Evolutionary conservation across 2,888 invertebrate genomes (phyloP), one percentile per base, ranked within the genome.

Genomic region (Callyntrura guangdongensis): DNA sequence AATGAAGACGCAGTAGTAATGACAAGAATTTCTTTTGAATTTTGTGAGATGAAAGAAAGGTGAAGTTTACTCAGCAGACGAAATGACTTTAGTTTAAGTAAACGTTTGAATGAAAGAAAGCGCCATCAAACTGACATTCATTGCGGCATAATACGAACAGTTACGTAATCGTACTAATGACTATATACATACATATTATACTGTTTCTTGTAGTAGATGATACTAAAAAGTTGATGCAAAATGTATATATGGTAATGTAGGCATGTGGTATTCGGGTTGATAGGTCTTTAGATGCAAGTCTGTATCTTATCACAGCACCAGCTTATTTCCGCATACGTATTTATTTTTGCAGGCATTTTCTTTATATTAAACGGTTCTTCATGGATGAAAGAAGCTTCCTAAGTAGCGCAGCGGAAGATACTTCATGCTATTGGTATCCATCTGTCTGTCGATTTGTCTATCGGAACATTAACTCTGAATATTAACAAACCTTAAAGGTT

Each of bases 11-110:
- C 20, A 77, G 77, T 20, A 79, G 53, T 59, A 90, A 90, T 90
- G 90, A 82, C 82, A 81, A 74, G 90, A 90, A 90, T 90, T 74
- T 90, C 86, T 85, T 90, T 90, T 90, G 90, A 86, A 72, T 90
- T 69, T 90, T 11, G 17, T 36, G 20, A 74, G 67, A 90, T 90
- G 85, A 85, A 85, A 81, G 79, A 69, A 77, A 77, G 86, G 82
- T 86, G 86, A 90, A 86, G 81, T 82, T 81, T 86, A 83, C 85
- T 86, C 81, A 90, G 45, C 81, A 90, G 22, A 86, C 47, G 72
- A 81, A 79, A 86, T 86, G 90, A 36, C 56, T 90, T 90, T 49
- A 86, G 69, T 86, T 81, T 86, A 82, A 82, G 79, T 79, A 59
- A 82, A 69, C 61, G 84, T 82, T 72, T 90, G 79, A 61, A 85